Conservation (phyloP, 1,140 invertebrate species). For the Cotesia vestalis region DNA sequence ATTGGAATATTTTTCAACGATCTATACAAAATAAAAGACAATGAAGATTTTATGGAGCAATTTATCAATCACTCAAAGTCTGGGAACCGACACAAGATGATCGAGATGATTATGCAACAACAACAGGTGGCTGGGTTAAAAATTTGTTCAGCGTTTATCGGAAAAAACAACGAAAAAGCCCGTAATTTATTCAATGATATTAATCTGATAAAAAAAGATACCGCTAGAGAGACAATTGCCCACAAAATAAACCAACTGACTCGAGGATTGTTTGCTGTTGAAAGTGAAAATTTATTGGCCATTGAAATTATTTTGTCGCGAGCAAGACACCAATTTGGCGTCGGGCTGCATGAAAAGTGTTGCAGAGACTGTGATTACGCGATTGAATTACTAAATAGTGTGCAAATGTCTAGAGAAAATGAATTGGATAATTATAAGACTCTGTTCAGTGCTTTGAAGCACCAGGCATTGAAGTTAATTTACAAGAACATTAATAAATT, state of each 20-base stretch:
- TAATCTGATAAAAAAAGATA: background rate
- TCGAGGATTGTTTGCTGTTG: conserved; percentile 50
- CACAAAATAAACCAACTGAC: conserved; percentile 44
- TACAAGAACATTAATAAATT: conserved; percentile 13
- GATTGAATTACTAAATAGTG: conserved; percentile 37
- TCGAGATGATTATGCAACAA: conserved; percentile 48
- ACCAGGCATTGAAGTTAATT: conserved; percentile 46
- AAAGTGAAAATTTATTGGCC: conserved; percentile 40
- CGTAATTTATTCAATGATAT: conserved; percentile 39
- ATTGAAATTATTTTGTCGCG: conserved; percentile 49
- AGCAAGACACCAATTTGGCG: conserved; percentile 43
- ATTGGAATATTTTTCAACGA: conserved; percentile 24
- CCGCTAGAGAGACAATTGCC: conserved; percentile 17
- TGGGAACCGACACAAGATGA: conserved; percentile 53
- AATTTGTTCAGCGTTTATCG: conserved; percentile 44
- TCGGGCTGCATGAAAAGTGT: conserved; percentile 45
- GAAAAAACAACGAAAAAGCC: conserved; percentile 51
- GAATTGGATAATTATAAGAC: conserved; percentile 46
- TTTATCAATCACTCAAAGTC: conserved; percentile 47
- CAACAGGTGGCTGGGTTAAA: conserved; percentile 42
- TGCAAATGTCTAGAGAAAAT: conserved; percentile 35
- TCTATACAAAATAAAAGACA: conserved; percentile 4
- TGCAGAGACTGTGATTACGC: conserved; percentile 50
- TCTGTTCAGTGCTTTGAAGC: conserved; percentile 47
- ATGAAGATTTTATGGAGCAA: conserved; percentile 34